Conservation (phyloP, 1,140 invertebrate genomes). For the Drosophila lacertosa region DNA sequence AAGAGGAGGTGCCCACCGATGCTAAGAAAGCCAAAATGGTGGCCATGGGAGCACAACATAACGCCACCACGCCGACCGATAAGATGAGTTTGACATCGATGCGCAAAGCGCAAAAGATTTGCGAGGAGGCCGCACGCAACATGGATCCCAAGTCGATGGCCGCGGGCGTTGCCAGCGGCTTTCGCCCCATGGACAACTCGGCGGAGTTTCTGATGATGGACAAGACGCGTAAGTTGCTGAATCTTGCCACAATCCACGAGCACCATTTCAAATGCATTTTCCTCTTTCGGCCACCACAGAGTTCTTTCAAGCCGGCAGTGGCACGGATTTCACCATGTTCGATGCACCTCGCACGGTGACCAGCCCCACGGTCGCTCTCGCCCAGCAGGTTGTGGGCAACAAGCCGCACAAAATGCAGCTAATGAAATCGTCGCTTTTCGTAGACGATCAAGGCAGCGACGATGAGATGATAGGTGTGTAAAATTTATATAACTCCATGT, state of each 20-base stretch:
- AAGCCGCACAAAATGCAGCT: conserved; percentile 90
- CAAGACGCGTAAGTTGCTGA: conserved; percentile 64
- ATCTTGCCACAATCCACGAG: neutral
- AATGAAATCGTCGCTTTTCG: conserved; percentile 92
- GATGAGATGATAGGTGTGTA: conserved; percentile 42
- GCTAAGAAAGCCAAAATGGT: conserved; percentile 77
- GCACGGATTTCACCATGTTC: conserved; percentile 68
- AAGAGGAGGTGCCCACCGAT: conserved; percentile 85
- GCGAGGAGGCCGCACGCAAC: conserved; percentile 63
- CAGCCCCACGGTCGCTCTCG: conserved; percentile 86
- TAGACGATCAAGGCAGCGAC: conserved; percentile 55
- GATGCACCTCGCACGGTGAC: conserved; percentile 41
- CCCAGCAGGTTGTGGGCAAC: conserved; percentile 85
- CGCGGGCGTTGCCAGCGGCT: conserved; percentile 37
- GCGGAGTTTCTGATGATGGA: conserved; percentile 73
- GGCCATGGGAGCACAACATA: conserved; percentile 35
- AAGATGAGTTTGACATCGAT: conserved; percentile 63
- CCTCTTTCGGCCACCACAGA: conserved; percentile 30
- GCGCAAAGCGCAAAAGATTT: conserved; percentile 64
- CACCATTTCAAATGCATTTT: neutral
- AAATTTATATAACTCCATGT: too few species aligned
- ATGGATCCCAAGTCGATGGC: conserved; percentile 64
- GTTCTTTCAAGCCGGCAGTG: conserved; percentile 67
- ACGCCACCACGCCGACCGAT: conserved; percentile 15
- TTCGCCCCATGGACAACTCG: conserved; percentile 69